Evolutionary conservation across 2,888 invertebrate species (phyloP), one percentile per base, ranked within the genome.

Genomic region (Dusona sp.): DNA sequence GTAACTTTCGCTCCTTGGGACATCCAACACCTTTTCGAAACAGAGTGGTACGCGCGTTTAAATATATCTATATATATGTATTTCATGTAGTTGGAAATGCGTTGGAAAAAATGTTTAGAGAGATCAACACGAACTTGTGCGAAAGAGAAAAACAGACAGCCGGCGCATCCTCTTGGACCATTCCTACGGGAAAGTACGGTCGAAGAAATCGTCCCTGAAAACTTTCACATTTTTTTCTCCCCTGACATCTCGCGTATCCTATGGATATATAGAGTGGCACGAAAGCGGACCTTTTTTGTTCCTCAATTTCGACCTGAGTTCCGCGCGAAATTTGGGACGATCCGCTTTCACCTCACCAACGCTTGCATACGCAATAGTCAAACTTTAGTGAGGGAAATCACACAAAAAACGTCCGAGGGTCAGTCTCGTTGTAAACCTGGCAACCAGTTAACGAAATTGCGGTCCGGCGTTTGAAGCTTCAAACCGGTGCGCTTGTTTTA

Each of bases 171-270:
- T 77, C 19, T 38, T 64, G 81, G 73, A 75, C 79, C 65, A 61
- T 64, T 84, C 67, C 81, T 81, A 25, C 77, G 79, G 75, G 74
- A 86, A 51, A 42, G 36, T 74, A 7, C 33, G 51, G 19, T 54
- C 33, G 45, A 11, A 78, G 57, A 61, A 38, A 73, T 79, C 88
- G 70, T 87, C 88, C 85, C 84, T 79, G 29, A 61, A 77, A 91
- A 91, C 93, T 93, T 93, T 93, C 93, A 92, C 92, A 91, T 92
- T 92, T 93, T 92, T 91, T 91, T 83, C 74, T 42, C 29, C 36
- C 77, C 48, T n/a, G 29, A 22, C 45, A 33, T 42, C 45, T 25
- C 57, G 57, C 48, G 64, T 45, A 29, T 65, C 51, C 75, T 22
- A 29, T 16, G 67, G 33, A 45, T 36, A n/a, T 29, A 74, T 73